Evolutionary conservation across 1,140 invertebrate genomes (phyloP), one percentile per base, ranked within the genome.

Genomic region (Dysdera silvatica): DNA sequence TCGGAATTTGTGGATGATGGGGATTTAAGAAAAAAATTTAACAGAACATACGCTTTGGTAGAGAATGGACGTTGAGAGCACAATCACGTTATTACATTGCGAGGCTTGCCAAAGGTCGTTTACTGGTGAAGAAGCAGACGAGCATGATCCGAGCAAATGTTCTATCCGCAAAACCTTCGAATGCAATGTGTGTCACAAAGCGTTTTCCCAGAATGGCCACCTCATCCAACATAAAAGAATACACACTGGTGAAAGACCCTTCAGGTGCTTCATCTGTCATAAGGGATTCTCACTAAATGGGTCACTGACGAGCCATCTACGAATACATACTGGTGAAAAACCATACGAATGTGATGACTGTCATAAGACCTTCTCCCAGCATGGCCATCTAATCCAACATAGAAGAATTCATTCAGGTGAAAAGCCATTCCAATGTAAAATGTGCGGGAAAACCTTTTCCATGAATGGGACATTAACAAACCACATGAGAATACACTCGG

Each of bases 401-500:
- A 24, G 18, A n/a, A 24, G 10, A 16, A 26, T 28, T 49, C 47
- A 49, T 31, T 16, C 48, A 31, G 28, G 18, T 20, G 32, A 24
- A 6, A 54, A 32, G 29, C 29, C 18, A 10, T 28, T 23, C 23
- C 24, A 18, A 23, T 68, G 63, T 37, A 40, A 68, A 8, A 48
- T 61, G 23, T 68, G 66, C 31, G 12, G 47, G 14, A 66, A 66
- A 37, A 41, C 16, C 16, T 68, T 68, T 37, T 57, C 29, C 37
- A 52, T 32, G 23, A 67, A 45, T 31, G 61, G 53, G 23, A 55
- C 41, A 14, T 49, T 71, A 10, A 61, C n/a, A 32, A 24, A 4
- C 57, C 74, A 75, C 68, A 45, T 79, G 72, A 68, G 20, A 26
- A 20, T 37, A n/a, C 61, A 69, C 49, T 48, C 61, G 29, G 58